phyloP scores from a whole-genome alignment of 2,888 invertebrate genomes.

The Spialia ferax region DNA sequence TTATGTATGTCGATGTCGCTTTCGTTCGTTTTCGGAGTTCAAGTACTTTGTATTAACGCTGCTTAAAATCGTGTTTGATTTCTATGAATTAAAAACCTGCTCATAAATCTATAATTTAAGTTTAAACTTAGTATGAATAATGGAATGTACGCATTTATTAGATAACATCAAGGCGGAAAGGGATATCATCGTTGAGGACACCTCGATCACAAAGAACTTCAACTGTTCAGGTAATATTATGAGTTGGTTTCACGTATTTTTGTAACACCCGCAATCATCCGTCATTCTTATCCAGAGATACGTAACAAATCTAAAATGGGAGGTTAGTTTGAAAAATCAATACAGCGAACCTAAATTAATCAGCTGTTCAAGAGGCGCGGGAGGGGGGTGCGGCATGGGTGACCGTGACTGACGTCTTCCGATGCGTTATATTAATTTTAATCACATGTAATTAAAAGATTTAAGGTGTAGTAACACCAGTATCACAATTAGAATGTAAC shows the following conservation, averaged over 20 bases:
- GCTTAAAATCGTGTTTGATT: conserved; percentile 56
- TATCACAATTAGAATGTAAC: conserved; percentile 7
- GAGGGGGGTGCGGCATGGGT: conserved; percentile 69
- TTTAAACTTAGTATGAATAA: conserved; percentile 76
- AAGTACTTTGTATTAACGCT: conserved; percentile 47
- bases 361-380: conserved; percentile 81
- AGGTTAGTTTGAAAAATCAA: conserved; percentile 85
- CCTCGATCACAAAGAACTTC: conserved; percentile 87
- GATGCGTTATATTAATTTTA: conserved; percentile 54
- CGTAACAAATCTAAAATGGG: conserved; percentile 55
- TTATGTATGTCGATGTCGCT: no score
- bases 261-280: conserved; percentile 25
- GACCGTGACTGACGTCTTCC: conserved; percentile 77
- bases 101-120: conserved; percentile 57
- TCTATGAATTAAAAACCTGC: conserved; percentile 63
- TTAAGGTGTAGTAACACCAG: background rate
- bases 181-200: conserved; percentile 79
- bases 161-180: conserved; percentile 88
- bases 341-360: conserved; percentile 81
- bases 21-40: conserved; percentile 53
- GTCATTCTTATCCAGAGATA: conserved; percentile 44
- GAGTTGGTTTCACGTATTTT: conserved; percentile 49
- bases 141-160: conserved; percentile 90
- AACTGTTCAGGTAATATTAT: conserved; percentile 87
- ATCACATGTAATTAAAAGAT: conserved; percentile 25